Percentiles rank a stretch among this genome's conserved stretches.
phyloP scores from a whole-genome alignment of 2,888 invertebrate genomes.

The Cheilosia variabilis region DNA sequence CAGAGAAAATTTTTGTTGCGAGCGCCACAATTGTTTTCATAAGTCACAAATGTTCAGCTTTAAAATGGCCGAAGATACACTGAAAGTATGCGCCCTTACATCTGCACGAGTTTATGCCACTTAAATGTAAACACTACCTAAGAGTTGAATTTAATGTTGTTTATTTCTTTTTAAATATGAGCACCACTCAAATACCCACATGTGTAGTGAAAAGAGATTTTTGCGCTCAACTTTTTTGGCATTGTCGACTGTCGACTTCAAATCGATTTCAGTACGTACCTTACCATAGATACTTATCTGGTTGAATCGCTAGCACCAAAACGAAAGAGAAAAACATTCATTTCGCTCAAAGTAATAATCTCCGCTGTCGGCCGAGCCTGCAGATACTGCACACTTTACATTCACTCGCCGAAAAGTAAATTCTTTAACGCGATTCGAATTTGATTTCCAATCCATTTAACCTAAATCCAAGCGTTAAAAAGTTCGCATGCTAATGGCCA shows the following conservation, averaged over 20 bases:
- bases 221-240: too few species aligned
- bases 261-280: slow-evolving; percentile 27
- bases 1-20: too few species aligned
- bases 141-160: too few species aligned
- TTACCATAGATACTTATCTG: background rate
- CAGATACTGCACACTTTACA: slow-evolving; percentile 53
- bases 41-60: too few species aligned
- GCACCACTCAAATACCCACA: too few species aligned
- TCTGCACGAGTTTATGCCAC: too few species aligned
- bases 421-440: slow-evolving; percentile 31
- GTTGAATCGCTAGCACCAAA: slow-evolving; percentile 6
- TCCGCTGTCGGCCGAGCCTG: slow-evolving; percentile 50
- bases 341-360: slow-evolving; percentile 27
- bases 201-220: too few species aligned
- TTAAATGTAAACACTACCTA: too few species aligned
- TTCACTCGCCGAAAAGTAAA: slow-evolving; percentile 39
- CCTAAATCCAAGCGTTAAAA: slow-evolving; percentile 61
- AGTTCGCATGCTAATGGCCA: slow-evolving; percentile 60
- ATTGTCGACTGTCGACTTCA: background rate
- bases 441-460: slow-evolving; percentile 66
- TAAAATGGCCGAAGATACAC: too few species aligned
- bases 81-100: too few species aligned
- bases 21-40: too few species aligned
- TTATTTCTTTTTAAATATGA: too few species aligned
- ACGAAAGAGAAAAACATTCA: slow-evolving; percentile 10